Percentiles rank a stretch among this genome's conserved stretches.
These are phyloP conservation scores for Lordiphosa mommai DNA, from an alignment of 1,140 invertebrate species.

Conservation along the genomic window DNA sequence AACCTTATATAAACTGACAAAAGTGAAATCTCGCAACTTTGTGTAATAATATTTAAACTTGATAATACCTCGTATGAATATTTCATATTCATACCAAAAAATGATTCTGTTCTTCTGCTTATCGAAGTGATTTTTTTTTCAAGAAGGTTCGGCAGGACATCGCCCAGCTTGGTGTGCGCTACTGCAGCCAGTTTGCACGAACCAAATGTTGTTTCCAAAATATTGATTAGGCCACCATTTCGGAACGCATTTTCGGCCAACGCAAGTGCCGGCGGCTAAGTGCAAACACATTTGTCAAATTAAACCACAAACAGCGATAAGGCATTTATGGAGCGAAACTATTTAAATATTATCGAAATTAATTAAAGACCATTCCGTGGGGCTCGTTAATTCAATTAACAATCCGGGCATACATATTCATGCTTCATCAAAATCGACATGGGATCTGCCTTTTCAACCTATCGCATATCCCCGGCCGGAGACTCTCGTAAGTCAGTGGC, in stretches of 20 bases:
- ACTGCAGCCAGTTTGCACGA: too few relatives aligned
- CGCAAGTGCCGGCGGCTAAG: constrained; percentile 11
- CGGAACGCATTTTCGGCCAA: constrained; percentile 1
- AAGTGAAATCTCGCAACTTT: too few relatives aligned
- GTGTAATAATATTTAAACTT: too few relatives aligned
- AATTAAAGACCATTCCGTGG: constrained; percentile 46
- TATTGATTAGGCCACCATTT: neutral
- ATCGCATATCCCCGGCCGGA: constrained; percentile 1
- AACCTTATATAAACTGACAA: too few relatives aligned
- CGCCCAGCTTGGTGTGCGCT: too few relatives aligned
- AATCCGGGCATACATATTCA: constrained; percentile 69
- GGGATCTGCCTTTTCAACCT: constrained; percentile 15
- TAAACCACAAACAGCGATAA: constrained; percentile 23
- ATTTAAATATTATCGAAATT: constrained; percentile 37
- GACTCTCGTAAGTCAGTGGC: constrained; percentile 9
- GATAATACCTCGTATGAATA: too few relatives aligned
- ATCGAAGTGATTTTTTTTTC: too few relatives aligned
- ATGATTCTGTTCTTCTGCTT: too few relatives aligned
- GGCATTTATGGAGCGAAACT: neutral
- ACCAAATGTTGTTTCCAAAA: too few relatives aligned
- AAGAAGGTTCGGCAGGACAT: too few relatives aligned
- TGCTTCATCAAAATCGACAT: constrained; percentile 51
- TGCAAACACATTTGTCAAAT: constrained; percentile 38
- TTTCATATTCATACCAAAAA: too few relatives aligned
- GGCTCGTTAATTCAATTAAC: constrained; percentile 70